Base-by-base conservation (phyloP, 2,888 invertebrate genomes). In the Lochmaea crataegi region DNA sequence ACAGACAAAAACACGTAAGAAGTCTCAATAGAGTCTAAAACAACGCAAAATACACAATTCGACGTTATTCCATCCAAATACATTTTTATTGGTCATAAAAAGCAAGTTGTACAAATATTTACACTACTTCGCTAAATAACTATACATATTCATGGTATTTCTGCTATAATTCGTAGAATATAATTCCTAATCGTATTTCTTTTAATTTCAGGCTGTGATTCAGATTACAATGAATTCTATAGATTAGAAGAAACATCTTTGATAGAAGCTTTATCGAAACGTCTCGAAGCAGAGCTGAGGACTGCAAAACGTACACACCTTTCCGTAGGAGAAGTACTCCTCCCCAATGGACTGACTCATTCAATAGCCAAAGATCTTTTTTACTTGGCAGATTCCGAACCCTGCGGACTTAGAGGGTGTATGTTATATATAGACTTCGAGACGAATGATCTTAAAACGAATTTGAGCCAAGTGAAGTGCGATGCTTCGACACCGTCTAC, bases 331-430 rank as follows among this genome's bases (percentile, higher is more conserved):
- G 48, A 92, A 93, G 94, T 96, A 71, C 89, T 95, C 75, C 89
- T 96, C 79, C 96, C 96, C 42, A 92, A 93, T 66, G 94, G 94
- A 86, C 90, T 96, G 77, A 90, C 95, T 66, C 90, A 92, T 75
- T 89, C 93, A 77, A 93, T 96, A 76, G 92, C 96, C 58, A 89
- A 91, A 78, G 93, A 94, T 85, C 92, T 95, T 73, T 90, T 95
- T 72, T 90, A 90, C 72, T 91, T 94, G 88, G 94, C 96, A 0
- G 95, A 95, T 84, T 92, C 92, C 63, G 96, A 96, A 87, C 96
- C 96, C n/a, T 96, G 95, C 87, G 96, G 96, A 66, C 90, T 96
- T 51, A 88, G 94, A 80, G 96, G 96, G 38, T 94, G 95, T 83
- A 93, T 93, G 14, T 89, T 96, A 75, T 94, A 92, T 85, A 92